Conservation (phyloP, 2,797 vertebrate species). For the Syngnathus rostellatus region DNA sequence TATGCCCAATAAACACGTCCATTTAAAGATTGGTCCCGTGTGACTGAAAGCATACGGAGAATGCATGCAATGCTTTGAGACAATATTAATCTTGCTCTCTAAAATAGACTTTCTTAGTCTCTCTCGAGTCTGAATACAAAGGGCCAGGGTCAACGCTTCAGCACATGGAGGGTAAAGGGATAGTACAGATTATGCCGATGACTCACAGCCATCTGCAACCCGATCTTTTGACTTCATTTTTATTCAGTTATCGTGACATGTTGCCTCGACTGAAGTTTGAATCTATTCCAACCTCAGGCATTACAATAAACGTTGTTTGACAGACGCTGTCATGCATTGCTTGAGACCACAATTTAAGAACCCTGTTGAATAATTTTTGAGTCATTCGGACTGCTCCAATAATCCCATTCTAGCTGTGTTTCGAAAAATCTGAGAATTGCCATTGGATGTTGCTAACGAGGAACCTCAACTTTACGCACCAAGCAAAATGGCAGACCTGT, state of each 20-base stretch:
- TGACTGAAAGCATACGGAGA: conserved; percentile 24
- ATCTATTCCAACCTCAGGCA: conserved; percentile 13
- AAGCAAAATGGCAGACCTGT: background rate
- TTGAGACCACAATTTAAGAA: conserved; percentile 15
- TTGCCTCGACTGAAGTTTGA: conserved; percentile 9
- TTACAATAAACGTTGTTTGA: conserved; percentile 6
- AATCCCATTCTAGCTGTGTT: too few species aligned
- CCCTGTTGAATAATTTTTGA: conserved; percentile 18
- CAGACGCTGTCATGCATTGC: conserved; percentile 8
- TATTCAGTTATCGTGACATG: conserved; percentile 7
- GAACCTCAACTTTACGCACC: background rate
- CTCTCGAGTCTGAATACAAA: conserved; percentile 15
- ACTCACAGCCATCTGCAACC: conserved; percentile 19
- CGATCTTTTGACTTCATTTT: background rate
- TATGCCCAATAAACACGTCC: conserved; percentile 35
- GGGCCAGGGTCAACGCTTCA: conserved; percentile 17
- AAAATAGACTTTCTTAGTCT: conserved; percentile 34
- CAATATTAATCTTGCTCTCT: conserved; percentile 27
- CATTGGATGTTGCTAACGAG: background rate
- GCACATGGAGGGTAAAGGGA: conserved; percentile 15
- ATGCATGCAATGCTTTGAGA: conserved; percentile 36
- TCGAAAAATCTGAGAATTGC: background rate
- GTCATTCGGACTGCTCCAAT: conserved; percentile 15
- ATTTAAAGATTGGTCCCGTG: conserved; percentile 38
- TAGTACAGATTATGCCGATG: conserved; percentile 20